Evolutionary conservation across 2,888 invertebrate genomes (phyloP), one percentile per base, ranked within the genome.

Genomic region (Celastrina argiolus): DNA sequence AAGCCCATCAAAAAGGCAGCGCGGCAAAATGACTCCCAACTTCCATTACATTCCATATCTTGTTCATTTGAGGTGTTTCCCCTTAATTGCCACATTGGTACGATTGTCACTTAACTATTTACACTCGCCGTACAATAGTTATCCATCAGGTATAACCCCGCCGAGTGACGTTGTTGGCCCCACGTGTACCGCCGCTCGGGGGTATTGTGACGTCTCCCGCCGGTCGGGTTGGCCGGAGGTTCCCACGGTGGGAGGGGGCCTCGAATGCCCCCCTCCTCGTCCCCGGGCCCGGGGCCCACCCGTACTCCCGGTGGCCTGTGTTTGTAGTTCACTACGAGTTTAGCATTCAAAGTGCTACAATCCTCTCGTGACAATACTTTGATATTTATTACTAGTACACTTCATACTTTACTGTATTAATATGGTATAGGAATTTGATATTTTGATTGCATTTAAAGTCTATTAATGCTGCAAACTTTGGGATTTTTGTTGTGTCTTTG

Each of bases 311-410:
- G 51, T 51, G 51, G 51, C 22, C 51, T 51, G 51, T 84, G 85
- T 85, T 85, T 85, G 85, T 85, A 83, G 82, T 85, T 83, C 85
- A 85, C 85, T 87, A 85, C 87, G 85, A 81, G 85, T 82, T 85
- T 87, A 87, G 87, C 85, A 88, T 89, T 87, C 87, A 87, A 84
- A 87, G 85, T 84, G 82, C 79, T 80, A 81, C 83, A 84, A 83
- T 83, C 81, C 85, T 83, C 84, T 78, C 80, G 78, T 79, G 77
- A 83, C 85, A 86, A 88, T 84, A 88, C 85, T 85, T 86, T 84
- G 82, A 87, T 87, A 88, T 86, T 87, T 87, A 87, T 87, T 87
- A 81, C 84, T 83, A 81, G 84, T 84, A 83, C 85, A 83, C 82
- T 81, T 80, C 81, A 78, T 80, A 79, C 66, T 65, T 68, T 73